These are phyloP conservation scores for Crenichthys baileyi DNA, from an alignment of 2,797 vertebrate species.

Conservation along the genomic window DNA sequence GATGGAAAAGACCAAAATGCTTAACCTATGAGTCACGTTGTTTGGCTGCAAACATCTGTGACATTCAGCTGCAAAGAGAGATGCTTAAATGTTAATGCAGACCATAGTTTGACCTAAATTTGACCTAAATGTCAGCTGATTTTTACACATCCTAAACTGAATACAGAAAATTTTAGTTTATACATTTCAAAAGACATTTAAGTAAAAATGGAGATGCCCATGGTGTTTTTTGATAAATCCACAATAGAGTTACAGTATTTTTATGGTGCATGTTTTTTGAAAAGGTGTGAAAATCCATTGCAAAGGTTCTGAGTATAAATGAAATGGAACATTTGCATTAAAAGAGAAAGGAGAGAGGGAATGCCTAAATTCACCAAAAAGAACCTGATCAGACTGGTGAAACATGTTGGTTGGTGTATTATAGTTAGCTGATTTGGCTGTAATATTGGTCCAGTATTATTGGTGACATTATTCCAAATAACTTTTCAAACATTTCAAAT, in stretches of 20 bases:
- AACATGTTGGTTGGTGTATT: no score
- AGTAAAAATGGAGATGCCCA: neutral
- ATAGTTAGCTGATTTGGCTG: no score
- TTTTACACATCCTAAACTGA: neutral
- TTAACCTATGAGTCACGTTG: slow-evolving; percentile 38
- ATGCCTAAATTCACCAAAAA: no score
- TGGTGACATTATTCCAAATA: no score
- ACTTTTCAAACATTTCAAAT: no score
- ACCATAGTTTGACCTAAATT: neutral
- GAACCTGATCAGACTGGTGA: no score
- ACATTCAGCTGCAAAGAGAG: neutral
- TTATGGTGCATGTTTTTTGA: neutral
- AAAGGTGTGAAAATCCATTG: no score
- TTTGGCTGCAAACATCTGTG: neutral
- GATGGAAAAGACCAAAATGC: slow-evolving; percentile 23
- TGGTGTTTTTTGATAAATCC: neutral
- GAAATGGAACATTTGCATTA: no score
- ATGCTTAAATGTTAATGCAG: neutral
- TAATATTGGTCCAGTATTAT: no score
- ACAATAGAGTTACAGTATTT: neutral
- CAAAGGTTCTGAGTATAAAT: no score
- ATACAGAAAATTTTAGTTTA: neutral
- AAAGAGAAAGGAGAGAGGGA: no score
- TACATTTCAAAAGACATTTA: neutral
- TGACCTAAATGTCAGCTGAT: neutral